Percentiles rank a stretch among this genome's conserved stretches.
phyloP scores from a whole-genome alignment of 2,113 vertebrate species.

The Brachionichthys hirsutus region DNA sequence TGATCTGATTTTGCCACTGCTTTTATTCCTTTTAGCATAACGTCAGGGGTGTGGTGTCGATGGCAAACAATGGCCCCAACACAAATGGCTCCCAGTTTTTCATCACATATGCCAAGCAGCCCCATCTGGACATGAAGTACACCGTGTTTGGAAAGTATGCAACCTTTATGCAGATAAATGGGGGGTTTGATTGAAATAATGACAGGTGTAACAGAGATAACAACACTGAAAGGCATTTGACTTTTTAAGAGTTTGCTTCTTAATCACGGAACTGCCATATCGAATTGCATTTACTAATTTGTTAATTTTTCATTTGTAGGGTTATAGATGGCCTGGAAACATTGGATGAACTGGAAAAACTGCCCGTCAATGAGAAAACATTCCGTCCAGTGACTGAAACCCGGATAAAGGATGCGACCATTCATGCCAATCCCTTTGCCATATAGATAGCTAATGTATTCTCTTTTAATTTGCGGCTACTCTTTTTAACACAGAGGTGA shows the following conservation, averaged over 20 bases:
- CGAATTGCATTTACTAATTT: not conserved
- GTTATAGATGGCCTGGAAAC: conserved; percentile 96
- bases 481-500: not conserved
- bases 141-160: conserved; percentile 96
- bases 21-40: conserved; percentile 82
- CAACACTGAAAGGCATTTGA: not conserved
- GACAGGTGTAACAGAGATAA: not conserved
- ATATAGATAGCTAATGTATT: conserved; percentile 61
- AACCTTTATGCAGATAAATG: not conserved
- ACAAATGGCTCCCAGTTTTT: conserved; percentile 96
- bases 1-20: conserved; percentile 1
- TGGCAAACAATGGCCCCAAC: conserved; percentile 97
- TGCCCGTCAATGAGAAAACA: conserved; percentile 95
- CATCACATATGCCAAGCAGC: conserved; percentile 96
- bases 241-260: not conserved
- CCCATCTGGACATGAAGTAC: conserved; percentile 98
- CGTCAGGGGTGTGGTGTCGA: conserved; percentile 93
- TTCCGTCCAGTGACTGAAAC: conserved; percentile 92
- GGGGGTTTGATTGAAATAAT: not conserved
- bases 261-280: too few species aligned
- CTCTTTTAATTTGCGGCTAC: not conserved
- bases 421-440: conserved; percentile 97
- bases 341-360: conserved; percentile 95
- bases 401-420: conserved; percentile 89
- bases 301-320: conserved; percentile 65